These are phyloP conservation scores for Pogonocherus hispidulus DNA, from an alignment of 2,888 invertebrate species.

Conservation along the genomic window DNA sequence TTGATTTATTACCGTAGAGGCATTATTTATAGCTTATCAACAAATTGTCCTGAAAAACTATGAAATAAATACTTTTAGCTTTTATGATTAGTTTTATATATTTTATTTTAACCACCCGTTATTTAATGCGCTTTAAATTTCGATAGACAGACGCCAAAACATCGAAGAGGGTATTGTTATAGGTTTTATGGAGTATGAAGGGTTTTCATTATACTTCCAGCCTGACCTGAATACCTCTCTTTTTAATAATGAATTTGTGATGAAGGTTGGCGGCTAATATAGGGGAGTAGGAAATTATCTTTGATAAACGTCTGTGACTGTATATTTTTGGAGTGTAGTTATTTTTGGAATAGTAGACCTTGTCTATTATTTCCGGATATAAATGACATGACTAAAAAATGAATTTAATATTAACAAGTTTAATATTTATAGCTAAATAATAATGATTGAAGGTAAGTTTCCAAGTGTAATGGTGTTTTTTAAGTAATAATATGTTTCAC, in stretches of 20 bases:
- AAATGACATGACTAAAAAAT: background rate
- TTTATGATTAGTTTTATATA: background rate
- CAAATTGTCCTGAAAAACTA: too few relatives aligned
- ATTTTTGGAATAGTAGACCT: slow-evolving; percentile 7
- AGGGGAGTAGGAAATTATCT: background rate
- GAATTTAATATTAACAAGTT: too few relatives aligned
- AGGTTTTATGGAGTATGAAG: slow-evolving; percentile 14
- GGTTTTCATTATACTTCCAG: slow-evolving; percentile 12
- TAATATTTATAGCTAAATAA: too few relatives aligned
- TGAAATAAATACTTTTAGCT: too few relatives aligned
- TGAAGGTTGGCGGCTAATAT: slow-evolving; percentile 8
- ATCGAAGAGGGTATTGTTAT: slow-evolving; percentile 22
- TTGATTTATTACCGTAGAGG: too few relatives aligned
- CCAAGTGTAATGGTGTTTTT: too few relatives aligned
- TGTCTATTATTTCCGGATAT: background rate
- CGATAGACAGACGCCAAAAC: slow-evolving; percentile 22
- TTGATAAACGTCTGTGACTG: background rate
- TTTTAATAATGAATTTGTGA: slow-evolving; percentile 24
- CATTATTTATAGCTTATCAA: too few relatives aligned
- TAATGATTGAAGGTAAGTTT: too few relatives aligned
- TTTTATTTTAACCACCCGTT: slow-evolving; percentile 11
- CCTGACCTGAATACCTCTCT: slow-evolving; percentile 21
- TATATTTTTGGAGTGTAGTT: background rate
- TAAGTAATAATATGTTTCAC: too few relatives aligned
- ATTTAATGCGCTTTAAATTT: background rate